These are phyloP conservation scores for Cyprichromis sp. DNA, from an alignment of 2,113 vertebrate genomes.

Conservation along the genomic window DNA sequence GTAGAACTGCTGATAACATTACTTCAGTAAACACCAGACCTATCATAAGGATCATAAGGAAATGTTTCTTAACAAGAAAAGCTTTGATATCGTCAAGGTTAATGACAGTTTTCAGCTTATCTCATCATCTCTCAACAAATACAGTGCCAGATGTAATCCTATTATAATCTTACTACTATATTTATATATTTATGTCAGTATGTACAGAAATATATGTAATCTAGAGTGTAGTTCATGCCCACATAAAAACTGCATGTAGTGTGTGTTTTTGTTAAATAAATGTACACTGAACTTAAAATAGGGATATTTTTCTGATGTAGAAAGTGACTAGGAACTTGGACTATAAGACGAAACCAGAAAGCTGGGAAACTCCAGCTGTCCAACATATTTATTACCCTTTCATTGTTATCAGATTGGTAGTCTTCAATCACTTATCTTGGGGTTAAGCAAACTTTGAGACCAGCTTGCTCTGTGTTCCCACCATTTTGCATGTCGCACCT, in stretches of 20 bases:
- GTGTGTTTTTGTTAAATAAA: neutral
- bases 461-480: neutral
- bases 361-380: neutral
- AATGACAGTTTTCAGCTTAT: neutral
- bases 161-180: neutral
- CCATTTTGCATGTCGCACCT: neutral
- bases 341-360: neutral
- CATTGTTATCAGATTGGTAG: neutral
- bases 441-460: neutral
- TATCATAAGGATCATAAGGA: neutral
- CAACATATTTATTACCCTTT: neutral
- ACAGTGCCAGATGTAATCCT: neutral
- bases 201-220: neutral
- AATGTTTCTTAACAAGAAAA: neutral
- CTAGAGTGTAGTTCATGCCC: neutral
- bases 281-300: neutral
- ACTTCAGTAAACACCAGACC: neutral
- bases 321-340: neutral
- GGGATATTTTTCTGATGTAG: neutral
- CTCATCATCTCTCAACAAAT: neutral
- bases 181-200: neutral
- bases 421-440: neutral
- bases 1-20: neutral
- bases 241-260: neutral
- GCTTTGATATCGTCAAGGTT: rapidly evolving